A percentile compares a stretch with the other conserved stretches of the same genome.
Evolutionary conservation across 2,888 invertebrate species (phyloP).

Genomic region (Yponomeuta evonymella): DNA sequence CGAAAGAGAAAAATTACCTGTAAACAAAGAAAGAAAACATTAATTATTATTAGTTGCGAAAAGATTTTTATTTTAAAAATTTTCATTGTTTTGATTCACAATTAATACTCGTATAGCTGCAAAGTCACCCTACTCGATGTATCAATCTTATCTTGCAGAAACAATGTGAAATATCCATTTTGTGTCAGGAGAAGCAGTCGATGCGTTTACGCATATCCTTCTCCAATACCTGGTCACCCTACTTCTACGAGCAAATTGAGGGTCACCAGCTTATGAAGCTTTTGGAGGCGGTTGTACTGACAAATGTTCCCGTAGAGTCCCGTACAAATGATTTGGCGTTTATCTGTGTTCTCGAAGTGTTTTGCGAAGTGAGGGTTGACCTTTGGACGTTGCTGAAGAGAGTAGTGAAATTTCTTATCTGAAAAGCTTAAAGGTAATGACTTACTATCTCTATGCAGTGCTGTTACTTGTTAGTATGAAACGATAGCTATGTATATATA

Average conservation of each 20-base stretch:
- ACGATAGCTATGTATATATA: too few species aligned
- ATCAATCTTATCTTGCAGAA: conserved; percentile 15
- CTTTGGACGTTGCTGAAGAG: neutral
- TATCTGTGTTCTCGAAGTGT: neutral
- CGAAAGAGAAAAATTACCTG: too few species aligned
- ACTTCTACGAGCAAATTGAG: neutral
- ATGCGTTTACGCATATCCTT: neutral
- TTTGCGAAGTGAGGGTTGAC: neutral
- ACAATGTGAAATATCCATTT: conserved; percentile 15
- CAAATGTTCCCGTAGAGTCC: conserved; percentile 5
- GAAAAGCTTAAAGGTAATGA: neutral
- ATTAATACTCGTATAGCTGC: neutral
- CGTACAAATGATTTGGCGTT: conserved; percentile 15
- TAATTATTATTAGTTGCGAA: too few species aligned
- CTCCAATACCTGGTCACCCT: neutral
- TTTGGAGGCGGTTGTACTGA: neutral
- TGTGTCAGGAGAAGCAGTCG: neutral
- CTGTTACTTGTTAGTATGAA: too few species aligned
- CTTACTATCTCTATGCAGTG: too few species aligned
- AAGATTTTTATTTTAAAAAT: too few species aligned
- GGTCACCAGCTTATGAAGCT: neutral
- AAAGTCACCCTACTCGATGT: conserved; percentile 3
- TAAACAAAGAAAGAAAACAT: too few species aligned
- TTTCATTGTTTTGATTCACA: neutral
- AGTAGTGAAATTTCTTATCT: neutral